phyloP scores from a whole-genome alignment of 2,888 invertebrate genomes.

The Herminia tarsipennalis region DNA sequence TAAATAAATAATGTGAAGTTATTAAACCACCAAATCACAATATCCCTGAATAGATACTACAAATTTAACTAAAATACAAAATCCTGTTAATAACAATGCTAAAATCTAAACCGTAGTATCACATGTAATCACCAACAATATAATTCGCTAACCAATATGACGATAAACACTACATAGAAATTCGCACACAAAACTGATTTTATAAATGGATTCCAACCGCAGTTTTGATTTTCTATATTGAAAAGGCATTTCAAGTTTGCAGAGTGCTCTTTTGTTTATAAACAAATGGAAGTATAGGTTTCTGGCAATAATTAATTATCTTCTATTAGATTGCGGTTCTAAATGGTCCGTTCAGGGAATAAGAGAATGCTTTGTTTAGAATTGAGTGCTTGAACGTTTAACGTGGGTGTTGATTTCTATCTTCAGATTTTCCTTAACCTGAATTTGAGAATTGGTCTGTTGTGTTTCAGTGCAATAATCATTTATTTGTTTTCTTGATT shows the following conservation, averaged over 20 bases:
- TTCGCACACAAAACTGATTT: conserved; percentile 41
- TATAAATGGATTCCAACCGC: conserved; percentile 54
- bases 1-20: too few relatives aligned
- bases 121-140: conserved; percentile 2
- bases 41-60: too few relatives aligned
- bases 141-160: background rate
- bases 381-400: conserved; percentile 3
- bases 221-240: conserved; percentile 63
- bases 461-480: background rate
- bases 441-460: too few relatives aligned
- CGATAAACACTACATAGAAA: background rate
- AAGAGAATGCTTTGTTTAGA: conserved; percentile 6
- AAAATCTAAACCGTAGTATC: background rate
- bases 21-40: too few relatives aligned
- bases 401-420: conserved; percentile 3
- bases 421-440: too few relatives aligned
- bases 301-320: conserved; percentile 61
- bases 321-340: conserved; percentile 24
- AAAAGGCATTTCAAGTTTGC: conserved; percentile 49
- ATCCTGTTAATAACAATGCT: background rate
- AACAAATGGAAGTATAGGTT: conserved; percentile 41
- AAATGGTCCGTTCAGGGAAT: conserved; percentile 5
- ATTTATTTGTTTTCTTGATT: conserved; percentile 8
- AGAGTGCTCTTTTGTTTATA: conserved; percentile 53
- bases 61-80: background rate